Evolutionary conservation across 2,888 invertebrate genomes (phyloP).

Genomic region (Phlogophora meticulosa): DNA sequence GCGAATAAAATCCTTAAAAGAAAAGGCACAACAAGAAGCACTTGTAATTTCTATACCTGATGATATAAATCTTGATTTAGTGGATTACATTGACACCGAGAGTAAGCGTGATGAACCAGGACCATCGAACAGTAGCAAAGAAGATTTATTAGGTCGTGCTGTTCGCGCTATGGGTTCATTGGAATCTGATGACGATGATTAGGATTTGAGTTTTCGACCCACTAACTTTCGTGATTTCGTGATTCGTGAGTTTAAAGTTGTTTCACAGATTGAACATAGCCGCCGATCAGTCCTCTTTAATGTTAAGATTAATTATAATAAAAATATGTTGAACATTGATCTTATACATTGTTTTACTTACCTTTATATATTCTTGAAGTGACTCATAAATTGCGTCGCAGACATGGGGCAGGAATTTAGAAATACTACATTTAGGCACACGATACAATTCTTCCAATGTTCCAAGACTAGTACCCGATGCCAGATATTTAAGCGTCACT

Average conservation of each 20-base stretch:
- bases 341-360: slow-evolving; percentile 45
- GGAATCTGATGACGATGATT: slow-evolving; percentile 48
- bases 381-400: slow-evolving; percentile 45
- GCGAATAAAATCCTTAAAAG: slow-evolving; percentile 44
- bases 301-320: slow-evolving; percentile 43
- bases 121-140: slow-evolving; percentile 42
- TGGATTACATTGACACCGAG: slow-evolving; percentile 38
- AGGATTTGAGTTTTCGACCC: slow-evolving; percentile 47
- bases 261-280: slow-evolving; percentile 47
- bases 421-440: slow-evolving; percentile 23
- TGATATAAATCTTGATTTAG: slow-evolving; percentile 45
- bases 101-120: slow-evolving; percentile 44
- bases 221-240: slow-evolving; percentile 44
- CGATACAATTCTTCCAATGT: slow-evolving; percentile 33
- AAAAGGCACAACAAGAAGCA: slow-evolving; percentile 41
- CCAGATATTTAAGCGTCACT: slow-evolving; percentile 44
- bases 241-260: slow-evolving; percentile 35
- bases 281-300: slow-evolving; percentile 44
- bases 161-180: slow-evolving; percentile 44
- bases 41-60: slow-evolving; percentile 42
- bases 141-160: slow-evolving; percentile 46
- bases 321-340: slow-evolving; percentile 44
- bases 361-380: slow-evolving; percentile 48
- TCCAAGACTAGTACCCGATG: slow-evolving; percentile 43
- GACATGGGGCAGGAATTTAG: slow-evolving; percentile 36